Base-by-base conservation (phyloP, 2,113 vertebrate genomes). In the Stigmatopora nigra region DNA sequence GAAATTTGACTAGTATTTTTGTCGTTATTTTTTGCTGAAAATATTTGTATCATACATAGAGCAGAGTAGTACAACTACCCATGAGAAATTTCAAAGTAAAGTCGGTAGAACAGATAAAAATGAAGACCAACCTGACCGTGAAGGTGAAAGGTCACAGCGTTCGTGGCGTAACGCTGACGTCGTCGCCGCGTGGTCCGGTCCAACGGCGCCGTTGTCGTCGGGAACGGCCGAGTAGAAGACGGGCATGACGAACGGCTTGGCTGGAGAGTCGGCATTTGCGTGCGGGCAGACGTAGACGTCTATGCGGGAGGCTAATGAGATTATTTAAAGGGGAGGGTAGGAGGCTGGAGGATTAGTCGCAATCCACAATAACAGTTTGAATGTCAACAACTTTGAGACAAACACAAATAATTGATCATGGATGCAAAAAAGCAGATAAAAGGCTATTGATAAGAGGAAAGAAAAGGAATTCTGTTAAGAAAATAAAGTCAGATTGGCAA, bases 171-270 rank as follows among this genome's bases (percentile, higher is more conserved):
- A n/a, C 19, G 46, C 60, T 3, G 48, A 64, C 17, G 11, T 52
- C 17, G 11, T 52, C 7, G 17, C 47, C 31, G n/a, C 48, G 47
- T 20, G 7, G 63, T 47, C 62, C 47, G n/a, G 62, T 12, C 48
- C 62, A n/a, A n/a, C n/a, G 5, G 36, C 31, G 15, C 48, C 25
- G 1, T 38, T 16, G n/a, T 36, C 20, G 13, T 64, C 48, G 19
- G 38, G 13, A 20, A 61, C n/a, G 16, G 63, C 47, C 63, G 63
- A 64, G 31, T 52, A 64, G 35, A 64, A 64, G 48, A 52, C 31
- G 16, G 63, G 63, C 63, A 64, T 64, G 22, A n/a, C 13, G 0
- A 48, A 15, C 46, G 38, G 3, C 14, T 31, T 22, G 5, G 6
- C 19, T 13, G 7, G 53, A 13, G 14, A 16, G 46, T 16, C 5